Evolutionary conservation across 2,113 vertebrate genomes (phyloP).

Genomic region (Sylvilagus bachmani): DNA sequence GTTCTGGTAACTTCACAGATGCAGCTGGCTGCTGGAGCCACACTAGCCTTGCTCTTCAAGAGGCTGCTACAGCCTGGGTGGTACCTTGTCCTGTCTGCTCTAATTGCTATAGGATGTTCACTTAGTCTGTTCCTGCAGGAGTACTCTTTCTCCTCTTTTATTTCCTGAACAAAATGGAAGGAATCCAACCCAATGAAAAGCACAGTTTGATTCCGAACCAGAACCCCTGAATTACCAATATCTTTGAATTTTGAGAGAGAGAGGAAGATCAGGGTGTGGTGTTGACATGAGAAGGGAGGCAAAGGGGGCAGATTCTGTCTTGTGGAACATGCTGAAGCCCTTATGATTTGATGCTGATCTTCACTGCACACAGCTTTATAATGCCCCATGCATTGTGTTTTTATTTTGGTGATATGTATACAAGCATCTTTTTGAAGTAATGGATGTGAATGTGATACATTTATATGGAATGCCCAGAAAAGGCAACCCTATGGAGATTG

Average conservation of each 20-base stretch:
- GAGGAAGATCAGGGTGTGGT: not conserved
- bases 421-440: not conserved
- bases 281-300: no score
- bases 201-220: not conserved
- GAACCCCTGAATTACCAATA: not conserved
- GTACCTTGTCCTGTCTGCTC: constrained; percentile 45
- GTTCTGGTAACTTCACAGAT: constrained; percentile 16
- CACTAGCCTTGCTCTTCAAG: constrained; percentile 49
- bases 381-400: not conserved
- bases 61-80: constrained; percentile 7
- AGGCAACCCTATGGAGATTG: not conserved
- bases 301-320: no score
- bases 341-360: not conserved
- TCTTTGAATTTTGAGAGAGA: not conserved
- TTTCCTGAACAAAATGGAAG: not conserved
- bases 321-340: not conserved
- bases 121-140: not conserved
- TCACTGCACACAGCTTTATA: not conserved
- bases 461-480: not conserved
- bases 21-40: not conserved
- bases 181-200: not conserved
- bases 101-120: not conserved
- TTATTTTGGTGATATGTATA: not conserved
- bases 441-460: not conserved
- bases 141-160: not conserved